A percentile compares a stretch with the other conserved stretches of the same genome.
Conservation (phyloP, 1,140 invertebrate species). For the Bursaphelenchus mucronatus region DNA sequence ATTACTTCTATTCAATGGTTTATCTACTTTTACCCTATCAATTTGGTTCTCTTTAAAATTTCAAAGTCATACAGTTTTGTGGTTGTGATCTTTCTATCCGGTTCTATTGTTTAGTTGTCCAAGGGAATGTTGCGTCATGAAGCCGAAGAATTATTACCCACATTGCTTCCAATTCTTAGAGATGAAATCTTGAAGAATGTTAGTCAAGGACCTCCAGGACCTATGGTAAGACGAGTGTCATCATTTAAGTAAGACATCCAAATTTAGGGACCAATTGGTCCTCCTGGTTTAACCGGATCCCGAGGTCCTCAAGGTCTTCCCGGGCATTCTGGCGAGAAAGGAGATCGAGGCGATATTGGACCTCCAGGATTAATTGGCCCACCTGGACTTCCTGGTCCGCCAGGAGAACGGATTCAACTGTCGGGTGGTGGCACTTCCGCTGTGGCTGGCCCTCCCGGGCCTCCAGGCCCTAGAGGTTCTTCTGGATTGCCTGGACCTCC, state of each 20-base stretch:
- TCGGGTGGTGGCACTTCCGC: conserved; percentile 47
- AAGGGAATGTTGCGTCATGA: conserved; percentile 28
- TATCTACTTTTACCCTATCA: conserved; percentile 19
- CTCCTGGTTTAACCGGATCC: conserved; percentile 34
- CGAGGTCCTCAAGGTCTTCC: conserved; percentile 27
- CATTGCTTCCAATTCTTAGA: conserved; percentile 44
- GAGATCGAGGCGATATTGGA: conserved; percentile 69
- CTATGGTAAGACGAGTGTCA: conserved; percentile 16
- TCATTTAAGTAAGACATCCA: conserved; percentile 29
- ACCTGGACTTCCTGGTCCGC: background rate
- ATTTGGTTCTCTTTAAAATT: conserved; percentile 6
- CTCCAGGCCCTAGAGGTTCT: conserved; percentile 50
- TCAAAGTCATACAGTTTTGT: conserved; percentile 8
- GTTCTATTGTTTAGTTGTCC: conserved; percentile 27
- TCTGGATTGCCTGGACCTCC: conserved; percentile 74
- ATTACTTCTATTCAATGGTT: background rate
- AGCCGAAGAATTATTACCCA: conserved; percentile 38
- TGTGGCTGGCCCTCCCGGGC: conserved; percentile 6
- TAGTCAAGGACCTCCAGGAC: conserved; percentile 34
- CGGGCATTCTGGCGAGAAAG: conserved; percentile 32
- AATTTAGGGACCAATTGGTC: conserved; percentile 44
- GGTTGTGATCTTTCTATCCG: conserved; percentile 15
- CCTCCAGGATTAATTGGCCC: background rate
- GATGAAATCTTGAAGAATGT: conserved; percentile 35
- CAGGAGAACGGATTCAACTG: background rate